Percentiles rank a stretch among this genome's conserved stretches.
phyloP scores from a whole-genome alignment of 2,113 vertebrate genomes.

The Thalassoma bifasciatum region DNA sequence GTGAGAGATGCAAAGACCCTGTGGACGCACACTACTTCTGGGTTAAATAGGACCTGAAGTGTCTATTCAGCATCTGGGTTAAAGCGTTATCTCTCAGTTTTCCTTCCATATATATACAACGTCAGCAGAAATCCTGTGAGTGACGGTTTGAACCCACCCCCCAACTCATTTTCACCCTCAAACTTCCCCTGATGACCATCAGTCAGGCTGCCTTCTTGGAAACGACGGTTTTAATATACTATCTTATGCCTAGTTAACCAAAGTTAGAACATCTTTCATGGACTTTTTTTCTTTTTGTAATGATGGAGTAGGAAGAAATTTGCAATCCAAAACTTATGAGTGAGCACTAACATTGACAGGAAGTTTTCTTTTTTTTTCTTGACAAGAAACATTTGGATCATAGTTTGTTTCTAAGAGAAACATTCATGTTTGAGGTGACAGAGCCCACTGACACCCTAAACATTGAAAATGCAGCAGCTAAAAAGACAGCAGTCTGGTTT shows the following conservation, averaged over 20 bases:
- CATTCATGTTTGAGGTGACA: too few relatives aligned
- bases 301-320: neutral
- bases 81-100: conserved; percentile 1
- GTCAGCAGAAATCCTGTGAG: neutral
- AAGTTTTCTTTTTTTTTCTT: neutral
- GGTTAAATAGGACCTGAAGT: conserved; percentile 10
- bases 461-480: neutral
- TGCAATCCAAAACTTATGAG: neutral
- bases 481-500: neutral
- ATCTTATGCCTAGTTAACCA: neutral
- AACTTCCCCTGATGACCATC: conserved; percentile 42
- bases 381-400: neutral
- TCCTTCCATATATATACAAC: conserved; percentile 42
- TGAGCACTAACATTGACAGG: neutral
- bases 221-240: neutral
- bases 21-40: neutral
- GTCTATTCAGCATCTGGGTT: neutral
- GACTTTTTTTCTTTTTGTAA: neutral
- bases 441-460: too few relatives aligned
- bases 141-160: neutral
- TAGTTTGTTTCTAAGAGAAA: neutral
- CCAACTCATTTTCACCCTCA: neutral
- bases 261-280: neutral
- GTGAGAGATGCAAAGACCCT: neutral
- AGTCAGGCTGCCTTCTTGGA: conserved; percentile 17